Conservation (phyloP, 2,113 vertebrate species). For the Dasyprocta punctata region DNA sequence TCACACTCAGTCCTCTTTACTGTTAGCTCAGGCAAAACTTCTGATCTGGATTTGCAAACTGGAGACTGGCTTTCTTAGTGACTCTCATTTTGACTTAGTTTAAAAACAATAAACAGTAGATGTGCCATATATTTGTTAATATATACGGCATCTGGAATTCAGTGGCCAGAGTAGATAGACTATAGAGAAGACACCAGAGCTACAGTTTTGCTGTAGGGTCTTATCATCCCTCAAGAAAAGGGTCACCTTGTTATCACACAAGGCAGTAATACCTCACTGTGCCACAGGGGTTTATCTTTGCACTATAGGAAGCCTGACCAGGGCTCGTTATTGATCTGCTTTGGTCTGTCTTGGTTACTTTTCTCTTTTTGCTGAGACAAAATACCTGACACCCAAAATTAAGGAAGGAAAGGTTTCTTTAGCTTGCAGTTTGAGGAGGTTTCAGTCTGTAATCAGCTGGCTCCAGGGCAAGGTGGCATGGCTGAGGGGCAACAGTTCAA, state of each 20-base stretch:
- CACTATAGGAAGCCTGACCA: background rate
- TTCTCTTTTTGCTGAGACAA: background rate
- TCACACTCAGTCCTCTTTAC: background rate
- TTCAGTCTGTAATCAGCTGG: background rate
- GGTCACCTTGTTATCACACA: background rate
- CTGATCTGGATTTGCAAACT: conserved; percentile 17
- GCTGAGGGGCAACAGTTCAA: background rate
- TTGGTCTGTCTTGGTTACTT: background rate
- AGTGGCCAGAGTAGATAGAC: background rate
- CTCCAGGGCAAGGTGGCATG: background rate
- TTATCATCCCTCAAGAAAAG: background rate
- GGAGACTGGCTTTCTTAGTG: background rate
- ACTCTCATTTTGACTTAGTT: background rate
- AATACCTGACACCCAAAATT: background rate
- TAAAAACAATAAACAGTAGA: background rate
- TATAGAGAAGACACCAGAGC: background rate
- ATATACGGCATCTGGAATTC: background rate
- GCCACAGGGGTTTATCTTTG: background rate
- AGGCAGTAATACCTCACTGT: background rate
- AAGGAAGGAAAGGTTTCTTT: background rate
- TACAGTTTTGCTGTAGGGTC: background rate
- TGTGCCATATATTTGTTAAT: background rate
- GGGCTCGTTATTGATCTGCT: background rate
- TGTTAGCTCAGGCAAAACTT: background rate
- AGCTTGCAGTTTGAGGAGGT: background rate